Conservation (phyloP, 1,140 invertebrate species). For the Drosophila simulans region DNA sequence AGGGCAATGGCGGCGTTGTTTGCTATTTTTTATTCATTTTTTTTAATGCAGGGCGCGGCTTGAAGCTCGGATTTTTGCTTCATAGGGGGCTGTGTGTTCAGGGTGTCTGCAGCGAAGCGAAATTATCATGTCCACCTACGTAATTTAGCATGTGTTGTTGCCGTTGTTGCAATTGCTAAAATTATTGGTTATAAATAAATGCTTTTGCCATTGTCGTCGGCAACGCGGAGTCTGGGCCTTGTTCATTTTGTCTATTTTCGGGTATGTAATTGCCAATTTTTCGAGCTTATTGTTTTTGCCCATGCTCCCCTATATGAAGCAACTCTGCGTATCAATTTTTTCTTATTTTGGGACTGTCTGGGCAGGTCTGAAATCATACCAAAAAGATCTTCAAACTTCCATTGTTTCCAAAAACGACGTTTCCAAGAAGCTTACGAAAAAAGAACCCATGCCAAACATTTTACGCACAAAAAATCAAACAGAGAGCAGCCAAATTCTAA, state of each 20-base stretch:
- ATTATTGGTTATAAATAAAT: slow-evolving; percentile 79
- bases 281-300: slow-evolving; percentile 10
- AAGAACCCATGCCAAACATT: slow-evolving; percentile 32
- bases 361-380: slow-evolving; percentile 20
- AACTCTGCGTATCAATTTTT: slow-evolving; percentile 6
- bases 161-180: slow-evolving; percentile 45
- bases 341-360: slow-evolving; percentile 9
- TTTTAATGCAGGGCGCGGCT: slow-evolving; percentile 67
- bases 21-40: slow-evolving; percentile 37
- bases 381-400: slow-evolving; percentile 38
- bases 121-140: slow-evolving; percentile 81
- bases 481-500: slow-evolving; percentile 61
- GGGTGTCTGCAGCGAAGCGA: slow-evolving; percentile 59
- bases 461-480: slow-evolving; percentile 56
- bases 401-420: slow-evolving; percentile 40
- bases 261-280: slow-evolving; percentile 63
- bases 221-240: slow-evolving; percentile 18
- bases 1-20: slow-evolving; percentile 41
- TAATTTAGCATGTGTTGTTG: slow-evolving; percentile 73
- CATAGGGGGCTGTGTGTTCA: slow-evolving; percentile 26
- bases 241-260: slow-evolving; percentile 71
- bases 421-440: slow-evolving; percentile 56
- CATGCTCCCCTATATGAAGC: slow-evolving; percentile 16
- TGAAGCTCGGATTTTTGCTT: slow-evolving; percentile 43
- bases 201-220: slow-evolving; percentile 38